Percentiles rank a stretch among this genome's conserved stretches.
Evolutionary conservation across 2,888 invertebrate species (phyloP).

Genomic region (Drosophila greeni): DNA sequence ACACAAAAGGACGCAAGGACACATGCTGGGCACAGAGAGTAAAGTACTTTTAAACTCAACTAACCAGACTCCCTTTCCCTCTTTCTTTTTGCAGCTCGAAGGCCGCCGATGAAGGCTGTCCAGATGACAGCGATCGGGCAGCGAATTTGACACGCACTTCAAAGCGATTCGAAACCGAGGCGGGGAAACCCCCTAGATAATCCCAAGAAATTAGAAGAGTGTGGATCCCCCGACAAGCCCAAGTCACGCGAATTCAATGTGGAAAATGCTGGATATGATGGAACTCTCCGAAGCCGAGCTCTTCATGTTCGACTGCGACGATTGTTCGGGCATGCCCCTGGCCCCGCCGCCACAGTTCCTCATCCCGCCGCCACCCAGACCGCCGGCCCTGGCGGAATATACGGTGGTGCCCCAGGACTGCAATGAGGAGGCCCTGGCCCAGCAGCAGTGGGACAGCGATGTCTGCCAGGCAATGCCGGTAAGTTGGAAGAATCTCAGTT

Average conservation of each 20-base stretch:
- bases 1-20: conserved; percentile 23
- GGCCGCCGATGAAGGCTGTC: conserved; percentile 64
- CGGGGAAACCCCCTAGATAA: conserved; percentile 25
- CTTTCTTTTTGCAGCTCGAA: conserved; percentile 49
- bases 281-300: conserved; percentile 71
- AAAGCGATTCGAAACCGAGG: conserved; percentile 13
- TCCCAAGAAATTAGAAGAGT: conserved; percentile 11
- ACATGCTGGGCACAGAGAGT: conserved; percentile 31
- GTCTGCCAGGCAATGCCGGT: conserved; percentile 79
- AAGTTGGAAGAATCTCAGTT: conserved; percentile 52
- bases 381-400: conserved; percentile 75
- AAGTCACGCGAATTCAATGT: conserved; percentile 71
- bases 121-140: conserved; percentile 65
- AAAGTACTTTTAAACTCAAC: conserved; percentile 24
- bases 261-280: conserved; percentile 77
- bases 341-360: conserved; percentile 78
- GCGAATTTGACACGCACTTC: conserved; percentile 66
- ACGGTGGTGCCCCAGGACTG: conserved; percentile 71
- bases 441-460: conserved; percentile 77
- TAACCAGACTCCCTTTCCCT: conserved; percentile 28
- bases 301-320: conserved; percentile 77
- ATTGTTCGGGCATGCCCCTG: conserved; percentile 76
- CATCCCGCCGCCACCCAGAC: conserved; percentile 78
- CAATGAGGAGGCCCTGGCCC: conserved; percentile 75
- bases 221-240: conserved; percentile 10